phyloP scores from a whole-genome alignment of 2,888 invertebrate species.

The Dicroscelio sp. region DNA sequence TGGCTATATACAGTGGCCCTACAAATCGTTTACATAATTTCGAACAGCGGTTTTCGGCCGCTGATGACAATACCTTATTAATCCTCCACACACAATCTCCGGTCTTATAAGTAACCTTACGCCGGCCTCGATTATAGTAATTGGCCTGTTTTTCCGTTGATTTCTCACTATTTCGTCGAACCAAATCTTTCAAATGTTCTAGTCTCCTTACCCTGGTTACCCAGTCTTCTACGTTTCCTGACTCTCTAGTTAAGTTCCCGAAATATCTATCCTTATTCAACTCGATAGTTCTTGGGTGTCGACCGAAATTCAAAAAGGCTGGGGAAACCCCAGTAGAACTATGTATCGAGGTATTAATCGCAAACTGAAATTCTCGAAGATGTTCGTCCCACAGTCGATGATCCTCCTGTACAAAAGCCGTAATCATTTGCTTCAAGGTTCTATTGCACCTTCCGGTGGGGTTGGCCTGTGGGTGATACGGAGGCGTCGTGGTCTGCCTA shows the following conservation, averaged over 20 bases:
- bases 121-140: constrained; percentile 70
- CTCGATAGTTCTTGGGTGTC: constrained; percentile 44
- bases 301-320: constrained; percentile 78
- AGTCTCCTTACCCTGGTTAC: not conserved
- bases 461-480: constrained; percentile 83
- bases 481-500: constrained; percentile 51
- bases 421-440: constrained; percentile 79
- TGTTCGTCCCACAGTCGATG: constrained; percentile 70
- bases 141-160: constrained; percentile 53
- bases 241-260: not conserved
- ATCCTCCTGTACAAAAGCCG: constrained; percentile 18
- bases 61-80: constrained; percentile 57
- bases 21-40: not conserved
- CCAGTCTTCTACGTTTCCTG: constrained; percentile 12
- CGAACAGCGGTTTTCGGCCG: constrained; percentile 6
- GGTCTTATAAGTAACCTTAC: constrained; percentile 23
- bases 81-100: constrained; percentile 61
- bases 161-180: constrained; percentile 37
- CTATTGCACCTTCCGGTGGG: constrained; percentile 81
- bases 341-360: constrained; percentile 76
- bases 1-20: not conserved
- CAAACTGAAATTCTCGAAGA: constrained; percentile 56
- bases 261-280: not conserved
- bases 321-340: constrained; percentile 63
- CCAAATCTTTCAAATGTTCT: constrained; percentile 1